A percentile compares a stretch with the other conserved stretches of the same genome.
phyloP scores from a whole-genome alignment of 2,113 vertebrate genomes.

The Sapayoa aenigma region DNA sequence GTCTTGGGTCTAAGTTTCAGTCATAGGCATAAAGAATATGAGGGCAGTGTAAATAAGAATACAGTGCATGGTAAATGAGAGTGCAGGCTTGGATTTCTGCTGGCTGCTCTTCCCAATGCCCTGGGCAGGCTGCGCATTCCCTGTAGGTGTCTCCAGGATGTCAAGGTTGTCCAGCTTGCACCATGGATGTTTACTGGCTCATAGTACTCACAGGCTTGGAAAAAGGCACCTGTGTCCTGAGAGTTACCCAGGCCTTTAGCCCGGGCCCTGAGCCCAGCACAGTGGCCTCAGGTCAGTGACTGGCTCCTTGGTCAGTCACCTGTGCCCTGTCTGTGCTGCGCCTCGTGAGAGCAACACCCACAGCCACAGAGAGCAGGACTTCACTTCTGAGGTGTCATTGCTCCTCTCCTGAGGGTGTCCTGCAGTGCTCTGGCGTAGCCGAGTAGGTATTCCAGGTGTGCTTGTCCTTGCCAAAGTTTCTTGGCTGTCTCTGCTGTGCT shows the following conservation, averaged over 20 bases:
- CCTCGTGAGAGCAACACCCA: background rate
- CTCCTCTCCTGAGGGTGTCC: background rate
- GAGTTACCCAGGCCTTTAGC: slow-evolving; percentile 1
- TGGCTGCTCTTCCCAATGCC: background rate
- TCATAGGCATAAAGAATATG: background rate
- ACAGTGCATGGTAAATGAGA: no score
- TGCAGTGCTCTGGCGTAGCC: background rate
- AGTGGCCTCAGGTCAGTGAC: background rate
- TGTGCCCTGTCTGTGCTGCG: background rate
- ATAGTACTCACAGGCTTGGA: fast-evolving
- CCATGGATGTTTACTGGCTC: background rate
- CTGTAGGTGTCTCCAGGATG: background rate
- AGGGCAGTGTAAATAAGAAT: fast-evolving
- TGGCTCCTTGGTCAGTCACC: background rate
- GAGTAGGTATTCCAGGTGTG: background rate
- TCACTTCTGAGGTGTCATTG: background rate
- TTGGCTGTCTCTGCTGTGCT: background rate
- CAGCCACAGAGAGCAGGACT: background rate
- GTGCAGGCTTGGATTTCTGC: background rate
- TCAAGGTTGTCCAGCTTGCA: background rate
- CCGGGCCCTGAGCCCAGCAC: background rate
- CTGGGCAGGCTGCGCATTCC: background rate
- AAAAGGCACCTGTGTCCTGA: background rate
- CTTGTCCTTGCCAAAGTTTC: background rate
- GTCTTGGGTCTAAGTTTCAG: background rate